These are phyloP conservation scores for Equus przewalskii DNA, from an alignment of 2,113 vertebrate species.

Conservation along the genomic window DNA sequence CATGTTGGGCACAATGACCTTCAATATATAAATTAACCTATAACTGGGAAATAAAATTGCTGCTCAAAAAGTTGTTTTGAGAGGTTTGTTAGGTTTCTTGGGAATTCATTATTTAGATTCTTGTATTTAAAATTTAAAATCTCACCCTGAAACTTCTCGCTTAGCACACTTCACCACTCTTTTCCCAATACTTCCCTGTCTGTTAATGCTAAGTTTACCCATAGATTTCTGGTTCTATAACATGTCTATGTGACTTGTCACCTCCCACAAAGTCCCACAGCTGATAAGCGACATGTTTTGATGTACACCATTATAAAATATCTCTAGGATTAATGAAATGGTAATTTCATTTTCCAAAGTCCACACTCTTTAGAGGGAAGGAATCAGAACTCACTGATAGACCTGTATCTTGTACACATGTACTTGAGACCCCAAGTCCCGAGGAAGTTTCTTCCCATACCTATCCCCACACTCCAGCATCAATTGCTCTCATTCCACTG, in stretches of 20 bases:
- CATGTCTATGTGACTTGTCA: neutral
- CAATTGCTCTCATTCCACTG: neutral
- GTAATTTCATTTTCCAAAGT: neutral
- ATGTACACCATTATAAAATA: neutral
- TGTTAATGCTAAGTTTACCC: neutral
- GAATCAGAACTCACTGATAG: neutral
- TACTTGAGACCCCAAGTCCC: neutral
- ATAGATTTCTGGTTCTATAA: neutral
- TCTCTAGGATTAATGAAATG: conserved; percentile 11
- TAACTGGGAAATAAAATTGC: neutral
- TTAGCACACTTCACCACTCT: neutral
- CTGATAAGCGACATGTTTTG: neutral
- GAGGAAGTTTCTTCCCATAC: neutral
- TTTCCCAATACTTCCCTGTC: neutral
- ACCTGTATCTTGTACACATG: neutral
- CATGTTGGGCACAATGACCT: neutral
- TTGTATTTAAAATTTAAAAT: neutral
- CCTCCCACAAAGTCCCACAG: neutral
- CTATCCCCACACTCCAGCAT: neutral
- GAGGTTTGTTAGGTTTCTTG: conserved; percentile 6
- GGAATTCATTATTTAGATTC: neutral
- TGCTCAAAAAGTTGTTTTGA: neutral
- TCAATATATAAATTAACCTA: neutral
- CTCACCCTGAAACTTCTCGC: neutral
- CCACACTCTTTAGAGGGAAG: neutral